phyloP scores from a whole-genome alignment of 2,797 vertebrate species.

The Bradypus variegatus region DNA sequence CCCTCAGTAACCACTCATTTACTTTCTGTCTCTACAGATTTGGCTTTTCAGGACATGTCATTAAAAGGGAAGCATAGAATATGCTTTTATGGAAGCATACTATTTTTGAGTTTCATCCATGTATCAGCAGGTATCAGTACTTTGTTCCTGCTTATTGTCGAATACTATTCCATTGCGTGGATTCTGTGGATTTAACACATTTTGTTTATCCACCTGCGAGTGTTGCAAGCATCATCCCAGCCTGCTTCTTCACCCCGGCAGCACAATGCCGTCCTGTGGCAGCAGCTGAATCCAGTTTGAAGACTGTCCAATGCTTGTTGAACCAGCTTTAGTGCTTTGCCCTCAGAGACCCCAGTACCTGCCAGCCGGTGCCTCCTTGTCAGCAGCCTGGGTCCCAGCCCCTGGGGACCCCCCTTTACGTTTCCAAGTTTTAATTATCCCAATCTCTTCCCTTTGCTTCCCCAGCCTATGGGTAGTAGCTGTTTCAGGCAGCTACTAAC shows the following conservation, averaged over 20 bases:
- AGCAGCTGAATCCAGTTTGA: background rate
- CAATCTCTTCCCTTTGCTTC: background rate
- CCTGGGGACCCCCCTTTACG: background rate
- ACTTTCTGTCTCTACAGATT: background rate
- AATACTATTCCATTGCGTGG: background rate
- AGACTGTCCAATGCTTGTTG: background rate
- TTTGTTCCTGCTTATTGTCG: background rate
- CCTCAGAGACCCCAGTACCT: background rate
- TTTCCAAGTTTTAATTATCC: background rate
- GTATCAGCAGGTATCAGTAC: background rate
- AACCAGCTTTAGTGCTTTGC: background rate
- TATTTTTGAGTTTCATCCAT: background rate
- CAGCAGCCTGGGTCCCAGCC: background rate
- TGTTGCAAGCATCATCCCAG: too few species aligned
- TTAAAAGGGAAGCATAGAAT: background rate
- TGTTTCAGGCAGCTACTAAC: background rate
- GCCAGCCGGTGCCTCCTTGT: background rate
- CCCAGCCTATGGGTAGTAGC: background rate
- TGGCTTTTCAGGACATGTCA: background rate
- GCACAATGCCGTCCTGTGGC: too few species aligned
- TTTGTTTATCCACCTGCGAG: background rate
- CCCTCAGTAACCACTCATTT: background rate
- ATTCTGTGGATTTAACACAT: rapidly evolving
- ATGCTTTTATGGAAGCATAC: too few species aligned
- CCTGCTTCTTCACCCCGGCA: too few species aligned